Conservation (phyloP, 2,113 vertebrate genomes). For the Gymnogyps californianus region DNA sequence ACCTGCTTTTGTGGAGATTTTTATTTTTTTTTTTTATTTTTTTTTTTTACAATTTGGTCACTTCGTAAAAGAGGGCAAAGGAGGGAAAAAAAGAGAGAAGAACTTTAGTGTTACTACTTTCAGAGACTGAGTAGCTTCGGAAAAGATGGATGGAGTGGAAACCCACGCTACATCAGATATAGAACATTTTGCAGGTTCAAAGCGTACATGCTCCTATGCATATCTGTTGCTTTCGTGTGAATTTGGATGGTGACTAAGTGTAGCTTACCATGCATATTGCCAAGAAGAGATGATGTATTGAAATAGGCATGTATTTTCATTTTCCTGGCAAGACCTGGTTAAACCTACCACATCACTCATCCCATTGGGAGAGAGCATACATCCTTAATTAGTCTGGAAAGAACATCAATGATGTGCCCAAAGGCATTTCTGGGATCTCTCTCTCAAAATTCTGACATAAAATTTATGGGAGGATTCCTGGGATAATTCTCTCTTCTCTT, state of each 20-base stretch:
- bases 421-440: background rate
- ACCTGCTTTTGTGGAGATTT: background rate
- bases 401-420: background rate
- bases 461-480: background rate
- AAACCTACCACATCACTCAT: background rate
- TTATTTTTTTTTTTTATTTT: background rate
- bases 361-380: background rate
- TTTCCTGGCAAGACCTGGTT: conserved; percentile 4
- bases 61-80: background rate
- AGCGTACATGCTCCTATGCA: background rate
- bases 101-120: background rate
- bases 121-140: background rate
- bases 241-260: background rate
- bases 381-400: background rate
- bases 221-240: background rate
- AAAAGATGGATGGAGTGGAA: background rate
- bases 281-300: background rate
- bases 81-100: background rate
- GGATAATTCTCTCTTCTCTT: background rate
- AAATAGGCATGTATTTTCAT: background rate
- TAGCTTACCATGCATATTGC: background rate
- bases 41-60: background rate
- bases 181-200: background rate
- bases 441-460: background rate
- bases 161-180: background rate